Evolutionary conservation across 2,113 vertebrate genomes (phyloP).

Genomic region (Anthoscopus minutus): DNA sequence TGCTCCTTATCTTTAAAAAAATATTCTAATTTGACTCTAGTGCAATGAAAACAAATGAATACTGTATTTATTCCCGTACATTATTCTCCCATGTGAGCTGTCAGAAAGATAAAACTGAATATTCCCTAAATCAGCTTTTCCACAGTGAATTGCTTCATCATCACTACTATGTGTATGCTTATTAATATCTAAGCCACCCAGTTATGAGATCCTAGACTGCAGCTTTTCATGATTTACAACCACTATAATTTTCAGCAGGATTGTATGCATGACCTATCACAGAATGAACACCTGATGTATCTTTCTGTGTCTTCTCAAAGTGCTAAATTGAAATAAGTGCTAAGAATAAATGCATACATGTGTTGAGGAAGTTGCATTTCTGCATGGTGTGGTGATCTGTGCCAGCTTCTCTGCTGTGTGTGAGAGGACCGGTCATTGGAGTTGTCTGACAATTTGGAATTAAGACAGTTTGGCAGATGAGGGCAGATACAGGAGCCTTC

Average conservation of each 20-base stretch:
- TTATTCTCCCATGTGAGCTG: conserved; percentile 64
- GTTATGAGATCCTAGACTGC: conserved; percentile 30
- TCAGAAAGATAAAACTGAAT: conserved; percentile 73
- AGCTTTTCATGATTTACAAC: conserved; percentile 51
- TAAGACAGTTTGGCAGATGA: background rate
- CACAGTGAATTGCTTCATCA: conserved; percentile 72
- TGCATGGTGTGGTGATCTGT: background rate
- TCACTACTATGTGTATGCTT: conserved; percentile 76
- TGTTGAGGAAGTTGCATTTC: background rate
- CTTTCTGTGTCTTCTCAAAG: background rate
- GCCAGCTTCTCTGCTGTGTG: background rate
- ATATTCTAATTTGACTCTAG: conserved; percentile 67
- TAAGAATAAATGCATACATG: background rate
- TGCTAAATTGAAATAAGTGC: background rate
- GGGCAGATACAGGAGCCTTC: background rate
- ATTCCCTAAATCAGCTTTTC: conserved; percentile 71
- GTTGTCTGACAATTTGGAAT: background rate
- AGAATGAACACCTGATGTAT: background rate
- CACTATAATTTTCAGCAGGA: background rate
- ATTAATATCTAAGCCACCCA: conserved; percentile 70
- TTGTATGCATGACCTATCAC: conserved; percentile 1
- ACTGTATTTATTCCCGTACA: conserved; percentile 49
- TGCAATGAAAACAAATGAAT: conserved; percentile 45
- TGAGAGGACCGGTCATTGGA: background rate
- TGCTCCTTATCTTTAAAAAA: conserved; percentile 73